phyloP scores from a whole-genome alignment of 2,888 invertebrate genomes.

The Gnatocerus cornutus region DNA sequence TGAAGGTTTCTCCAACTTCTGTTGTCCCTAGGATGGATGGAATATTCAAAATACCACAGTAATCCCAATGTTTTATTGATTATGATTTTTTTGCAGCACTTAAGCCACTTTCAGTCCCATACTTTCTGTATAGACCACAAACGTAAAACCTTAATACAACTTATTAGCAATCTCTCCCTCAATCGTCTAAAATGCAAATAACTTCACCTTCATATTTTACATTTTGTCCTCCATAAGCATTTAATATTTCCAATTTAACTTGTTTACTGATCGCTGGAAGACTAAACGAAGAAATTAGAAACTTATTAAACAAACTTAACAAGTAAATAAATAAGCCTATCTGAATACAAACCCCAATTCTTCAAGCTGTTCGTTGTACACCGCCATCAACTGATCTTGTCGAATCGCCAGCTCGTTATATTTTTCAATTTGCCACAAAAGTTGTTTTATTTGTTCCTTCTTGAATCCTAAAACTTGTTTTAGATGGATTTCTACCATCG shows the following conservation, averaged over 20 bases:
- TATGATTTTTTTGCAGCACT: no score
- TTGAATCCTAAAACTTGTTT: not conserved
- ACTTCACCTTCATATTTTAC: not conserved
- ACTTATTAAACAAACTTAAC: not conserved
- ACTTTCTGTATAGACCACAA: not conserved
- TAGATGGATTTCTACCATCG: not conserved
- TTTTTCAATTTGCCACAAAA: not conserved
- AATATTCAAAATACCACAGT: no score
- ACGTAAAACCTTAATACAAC: not conserved
- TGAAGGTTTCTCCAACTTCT: no score
- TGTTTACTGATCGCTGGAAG: not conserved
- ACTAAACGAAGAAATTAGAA: not conserved
- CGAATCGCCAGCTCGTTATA: not conserved
- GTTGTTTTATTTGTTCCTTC: not conserved
- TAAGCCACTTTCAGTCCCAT: not conserved
- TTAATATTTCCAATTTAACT: not conserved
- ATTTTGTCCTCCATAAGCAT: not conserved
- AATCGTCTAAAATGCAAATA: constrained; percentile 8
- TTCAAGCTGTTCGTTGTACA: constrained; percentile 3
- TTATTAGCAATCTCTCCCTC: not conserved
- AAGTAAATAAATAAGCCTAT: no score
- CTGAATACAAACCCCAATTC: constrained; percentile 9
- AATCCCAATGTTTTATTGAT: no score
- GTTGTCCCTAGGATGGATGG: no score
- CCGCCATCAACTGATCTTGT: not conserved